These are phyloP conservation scores for Drosophila kuntzei DNA, from an alignment of 2,888 invertebrate species.

Conservation along the genomic window DNA sequence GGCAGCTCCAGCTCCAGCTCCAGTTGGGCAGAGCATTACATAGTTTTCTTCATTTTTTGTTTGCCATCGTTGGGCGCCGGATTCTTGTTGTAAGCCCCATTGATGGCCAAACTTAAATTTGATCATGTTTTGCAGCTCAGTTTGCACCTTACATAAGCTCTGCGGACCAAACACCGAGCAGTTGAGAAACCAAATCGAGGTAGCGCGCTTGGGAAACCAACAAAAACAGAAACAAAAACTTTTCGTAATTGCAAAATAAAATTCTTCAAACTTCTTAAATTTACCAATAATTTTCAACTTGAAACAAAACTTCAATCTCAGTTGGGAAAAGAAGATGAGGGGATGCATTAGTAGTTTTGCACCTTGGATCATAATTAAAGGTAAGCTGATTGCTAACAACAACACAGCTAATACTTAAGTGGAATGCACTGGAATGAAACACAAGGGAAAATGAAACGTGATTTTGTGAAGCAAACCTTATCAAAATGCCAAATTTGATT, in stretches of 20 bases:
- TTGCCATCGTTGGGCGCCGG: not conserved
- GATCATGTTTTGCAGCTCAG: conserved; percentile 34
- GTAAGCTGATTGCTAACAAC: not conserved
- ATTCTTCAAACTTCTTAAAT: conserved; percentile 13
- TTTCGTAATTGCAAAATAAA: conserved; percentile 18
- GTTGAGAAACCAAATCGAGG: not conserved
- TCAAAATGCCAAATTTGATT: not conserved
- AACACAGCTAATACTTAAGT: not conserved
- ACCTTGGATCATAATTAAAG: not conserved
- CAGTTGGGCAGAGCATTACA: conserved; percentile 12
- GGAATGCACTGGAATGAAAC: not conserved
- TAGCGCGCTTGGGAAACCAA: not conserved
- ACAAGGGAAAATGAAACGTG: not conserved
- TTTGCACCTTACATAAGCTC: conserved; percentile 18
- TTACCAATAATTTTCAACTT: conserved; percentile 4
- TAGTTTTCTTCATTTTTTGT: conserved; percentile 34
- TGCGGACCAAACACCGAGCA: not conserved
- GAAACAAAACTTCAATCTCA: not conserved
- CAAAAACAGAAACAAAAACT: not conserved
- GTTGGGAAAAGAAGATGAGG: not conserved
- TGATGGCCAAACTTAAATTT: conserved; percentile 75
- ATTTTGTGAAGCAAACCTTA: not conserved
- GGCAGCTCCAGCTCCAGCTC: not conserved
- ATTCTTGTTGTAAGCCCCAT: conserved; percentile 37
- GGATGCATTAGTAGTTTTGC: not conserved